These are phyloP conservation scores for Ephestia elutella DNA, from an alignment of 1,140 invertebrate species.

Conservation along the genomic window DNA sequence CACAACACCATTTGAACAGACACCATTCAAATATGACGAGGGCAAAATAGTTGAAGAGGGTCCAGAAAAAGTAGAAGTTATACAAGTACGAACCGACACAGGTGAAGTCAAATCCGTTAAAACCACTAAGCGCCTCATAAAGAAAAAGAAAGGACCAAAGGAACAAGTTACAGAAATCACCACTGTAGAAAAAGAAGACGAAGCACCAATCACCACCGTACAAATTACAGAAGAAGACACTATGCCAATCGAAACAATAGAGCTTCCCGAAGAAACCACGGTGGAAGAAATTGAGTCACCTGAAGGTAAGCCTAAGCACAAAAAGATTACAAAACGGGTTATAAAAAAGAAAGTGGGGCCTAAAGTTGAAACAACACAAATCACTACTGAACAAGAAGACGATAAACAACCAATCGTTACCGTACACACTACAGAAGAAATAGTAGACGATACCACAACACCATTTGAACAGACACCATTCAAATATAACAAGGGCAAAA, in stretches of 20 bases:
- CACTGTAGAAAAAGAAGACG: constrained; percentile 57
- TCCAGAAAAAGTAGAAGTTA: constrained; percentile 18
- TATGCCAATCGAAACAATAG: constrained; percentile 19
- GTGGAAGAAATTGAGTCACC: constrained; percentile 23
- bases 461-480: constrained; percentile 12
- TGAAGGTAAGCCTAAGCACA: constrained; percentile 34
- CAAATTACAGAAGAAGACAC: constrained; percentile 15
- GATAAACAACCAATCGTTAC: constrained; percentile 28
- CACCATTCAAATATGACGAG: constrained; percentile 5
- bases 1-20: not conserved
- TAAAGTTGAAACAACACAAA: constrained; percentile 39
- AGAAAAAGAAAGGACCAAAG: constrained; percentile 51
- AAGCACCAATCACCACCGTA: not conserved
- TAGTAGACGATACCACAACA: constrained; percentile 15
- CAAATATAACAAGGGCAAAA: constrained; percentile 5
- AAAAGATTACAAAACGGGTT: constrained; percentile 34
- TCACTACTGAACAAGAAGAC: constrained; percentile 25
- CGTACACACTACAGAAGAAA: constrained; percentile 25
- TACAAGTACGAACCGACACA: constrained; percentile 29
- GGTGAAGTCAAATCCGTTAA: constrained; percentile 11
- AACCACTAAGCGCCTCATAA: constrained; percentile 54
- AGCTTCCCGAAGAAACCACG: constrained; percentile 24
- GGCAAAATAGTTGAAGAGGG: constrained; percentile 9
- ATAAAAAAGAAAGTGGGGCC: constrained; percentile 42
- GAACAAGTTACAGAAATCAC: constrained; percentile 65